Evolutionary conservation across 2,113 vertebrate species (phyloP).

Genomic region (Tautogolabrus adspersus): DNA sequence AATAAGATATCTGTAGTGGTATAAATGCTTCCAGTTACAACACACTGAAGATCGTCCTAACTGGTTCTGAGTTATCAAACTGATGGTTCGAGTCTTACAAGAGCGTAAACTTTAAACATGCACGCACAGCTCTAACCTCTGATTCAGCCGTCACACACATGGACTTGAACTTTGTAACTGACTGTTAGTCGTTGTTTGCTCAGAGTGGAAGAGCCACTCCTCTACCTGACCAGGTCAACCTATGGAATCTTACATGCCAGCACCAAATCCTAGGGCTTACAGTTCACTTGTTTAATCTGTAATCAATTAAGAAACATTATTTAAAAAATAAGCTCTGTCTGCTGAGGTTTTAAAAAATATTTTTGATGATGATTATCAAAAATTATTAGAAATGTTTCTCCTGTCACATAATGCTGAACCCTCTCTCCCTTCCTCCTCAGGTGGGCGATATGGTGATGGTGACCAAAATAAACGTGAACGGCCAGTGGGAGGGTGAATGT

Average conservation of each 20-base stretch:
- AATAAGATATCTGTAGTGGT: neutral
- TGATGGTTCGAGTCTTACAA: neutral
- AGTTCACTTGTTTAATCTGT: neutral
- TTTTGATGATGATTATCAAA: no score
- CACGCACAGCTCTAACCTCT: neutral
- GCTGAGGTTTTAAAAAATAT: no score
- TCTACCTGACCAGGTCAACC: neutral
- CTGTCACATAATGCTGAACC: no score
- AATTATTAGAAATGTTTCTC: no score
- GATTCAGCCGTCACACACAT: neutral
- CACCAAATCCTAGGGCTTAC: neutral
- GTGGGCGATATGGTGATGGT: constrained; percentile 98
- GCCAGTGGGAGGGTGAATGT: constrained; percentile 99
- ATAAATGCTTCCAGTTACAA: neutral
- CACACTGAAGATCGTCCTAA: neutral
- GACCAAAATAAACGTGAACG: constrained; percentile 99
- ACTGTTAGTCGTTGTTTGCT: constrained; percentile 53
- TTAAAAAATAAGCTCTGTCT: no score
- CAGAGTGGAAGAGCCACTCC: constrained; percentile 44
- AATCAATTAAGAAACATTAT: no score
- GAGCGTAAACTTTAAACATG: neutral
- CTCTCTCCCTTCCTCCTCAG: constrained; percentile 70
- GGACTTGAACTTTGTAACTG: constrained; percentile 61
- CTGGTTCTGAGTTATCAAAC: constrained; percentile 10
- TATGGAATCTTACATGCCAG: neutral